Base-by-base conservation (phyloP, 1,140 invertebrate species). In the Brachystomella parvula region DNA sequence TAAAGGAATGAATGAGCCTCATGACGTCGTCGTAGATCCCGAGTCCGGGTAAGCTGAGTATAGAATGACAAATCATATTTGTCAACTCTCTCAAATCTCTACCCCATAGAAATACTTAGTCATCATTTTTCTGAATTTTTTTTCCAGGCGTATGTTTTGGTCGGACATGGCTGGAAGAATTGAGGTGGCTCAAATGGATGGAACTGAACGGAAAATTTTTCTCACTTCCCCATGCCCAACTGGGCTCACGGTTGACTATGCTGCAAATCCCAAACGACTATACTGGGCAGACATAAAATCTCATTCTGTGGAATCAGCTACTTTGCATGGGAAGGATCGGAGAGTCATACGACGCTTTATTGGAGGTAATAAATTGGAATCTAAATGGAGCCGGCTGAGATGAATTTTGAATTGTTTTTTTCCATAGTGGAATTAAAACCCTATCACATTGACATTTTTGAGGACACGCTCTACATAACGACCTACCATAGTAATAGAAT, bases 271-370 rank as follows among this genome's bases (percentile, higher is more conserved):
- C 12, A 77, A 79, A 21, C 76, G 86, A 58, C 73, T 92, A 0
- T 92, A 90, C 78, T 91, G 88, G 88, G 81, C 84, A 1, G 89
- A 92, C 77, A 84, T 87, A 0, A 81, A 87, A 62, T 77, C 86
- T 2, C 85, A 86, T 74, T 86, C 85, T 71, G 86, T 93, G 61
- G 89, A 92, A 78, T 81, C 86, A 32, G 82, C 84, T 62, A 83
- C 85, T 72, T 83, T 90, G 32, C 87, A 92, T 76, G 90, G 90
- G 31, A 83, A 80, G 24, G 83, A 87, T 74, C 78, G 89, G 24
- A 79, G 81, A 63, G 67, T 84, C 15, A 81, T 87, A 1, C 79
- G 79, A 57, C 76, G 79, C 29, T 85, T 87, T 71, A 72, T 74
- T 32, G 71, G 74, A 68, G 78, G 81, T 81, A 75, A 74, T 71